phyloP scores from a whole-genome alignment of 2,797 vertebrate species.

The Hafferia zeledoni region DNA sequence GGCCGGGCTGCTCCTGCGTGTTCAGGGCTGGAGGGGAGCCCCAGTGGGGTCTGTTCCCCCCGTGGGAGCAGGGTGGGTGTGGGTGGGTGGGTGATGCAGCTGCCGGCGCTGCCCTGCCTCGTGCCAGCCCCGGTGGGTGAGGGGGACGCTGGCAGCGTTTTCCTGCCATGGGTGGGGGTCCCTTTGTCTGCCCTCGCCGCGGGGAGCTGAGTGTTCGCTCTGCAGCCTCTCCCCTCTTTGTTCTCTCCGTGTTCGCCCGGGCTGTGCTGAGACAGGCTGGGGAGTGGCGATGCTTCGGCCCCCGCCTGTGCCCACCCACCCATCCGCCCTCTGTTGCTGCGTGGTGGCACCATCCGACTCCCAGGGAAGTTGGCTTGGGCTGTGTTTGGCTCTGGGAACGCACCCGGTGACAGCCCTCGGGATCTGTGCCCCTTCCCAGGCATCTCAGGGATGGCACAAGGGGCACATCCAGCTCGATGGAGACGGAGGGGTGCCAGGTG shows the following conservation, averaged over 20 bases:
- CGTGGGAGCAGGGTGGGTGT: background rate
- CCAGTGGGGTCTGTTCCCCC: background rate
- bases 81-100: background rate
- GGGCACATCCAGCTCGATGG: background rate
- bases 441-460: rapidly evolving
- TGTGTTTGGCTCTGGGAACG: background rate
- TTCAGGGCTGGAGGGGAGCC: background rate
- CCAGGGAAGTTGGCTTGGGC: background rate
- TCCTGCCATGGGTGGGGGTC: background rate
- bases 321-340: background rate
- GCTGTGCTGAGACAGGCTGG: background rate
- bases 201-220: conserved; percentile 25
- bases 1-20: background rate
- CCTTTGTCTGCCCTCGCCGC: background rate
- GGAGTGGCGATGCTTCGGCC: background rate
- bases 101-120: background rate
- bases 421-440: background rate
- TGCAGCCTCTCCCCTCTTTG: conserved; percentile 50
- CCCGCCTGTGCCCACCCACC: background rate
- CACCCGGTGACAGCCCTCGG: rapidly evolving
- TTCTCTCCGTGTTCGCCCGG: background rate
- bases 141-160: background rate
- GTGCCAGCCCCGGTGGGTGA: background rate
- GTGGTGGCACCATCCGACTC: background rate
- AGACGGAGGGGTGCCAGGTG: background rate